A percentile compares a stretch with the other conserved stretches of the same genome.
Conservation (phyloP, 2,113 vertebrate genomes). For the Mobula hypostoma region DNA sequence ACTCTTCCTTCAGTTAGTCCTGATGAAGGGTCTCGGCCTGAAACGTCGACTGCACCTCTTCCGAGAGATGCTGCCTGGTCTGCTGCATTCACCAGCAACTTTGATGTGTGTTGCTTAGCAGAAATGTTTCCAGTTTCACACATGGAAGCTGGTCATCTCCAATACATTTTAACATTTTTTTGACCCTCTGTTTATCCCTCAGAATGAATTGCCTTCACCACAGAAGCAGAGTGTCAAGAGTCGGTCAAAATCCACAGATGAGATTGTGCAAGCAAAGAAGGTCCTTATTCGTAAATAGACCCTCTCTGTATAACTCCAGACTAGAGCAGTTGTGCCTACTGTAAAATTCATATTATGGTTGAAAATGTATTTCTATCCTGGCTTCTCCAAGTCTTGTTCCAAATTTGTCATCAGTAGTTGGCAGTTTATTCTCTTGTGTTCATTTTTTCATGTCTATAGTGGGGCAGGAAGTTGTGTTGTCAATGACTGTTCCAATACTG, state of each 20-base stretch:
- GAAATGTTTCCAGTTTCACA: background rate
- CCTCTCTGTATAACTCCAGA: background rate
- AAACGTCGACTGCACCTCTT: too few relatives aligned
- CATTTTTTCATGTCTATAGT: background rate
- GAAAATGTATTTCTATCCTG: background rate
- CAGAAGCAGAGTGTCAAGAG: conserved; percentile 66
- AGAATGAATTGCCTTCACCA: conserved; percentile 60
- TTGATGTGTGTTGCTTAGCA: background rate
- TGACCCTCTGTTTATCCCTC: background rate
- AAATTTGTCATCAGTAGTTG: background rate
- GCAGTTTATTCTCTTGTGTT: background rate
- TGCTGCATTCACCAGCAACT: too few relatives aligned
- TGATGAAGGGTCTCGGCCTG: too few relatives aligned
- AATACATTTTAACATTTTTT: background rate
- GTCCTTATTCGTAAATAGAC: conserved; percentile 46
- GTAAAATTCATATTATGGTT: background rate
- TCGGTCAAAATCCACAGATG: conserved; percentile 72
- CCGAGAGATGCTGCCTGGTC: too few relatives aligned
- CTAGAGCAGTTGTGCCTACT: background rate
- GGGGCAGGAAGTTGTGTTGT: background rate
- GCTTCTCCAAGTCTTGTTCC: background rate
- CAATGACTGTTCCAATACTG: background rate
- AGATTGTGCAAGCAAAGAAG: conserved; percentile 69
- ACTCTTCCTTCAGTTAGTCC: too few relatives aligned
- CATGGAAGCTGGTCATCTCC: background rate